Evolutionary conservation across 2,113 vertebrate species (phyloP).

Genomic region (Orcinus orca): DNA sequence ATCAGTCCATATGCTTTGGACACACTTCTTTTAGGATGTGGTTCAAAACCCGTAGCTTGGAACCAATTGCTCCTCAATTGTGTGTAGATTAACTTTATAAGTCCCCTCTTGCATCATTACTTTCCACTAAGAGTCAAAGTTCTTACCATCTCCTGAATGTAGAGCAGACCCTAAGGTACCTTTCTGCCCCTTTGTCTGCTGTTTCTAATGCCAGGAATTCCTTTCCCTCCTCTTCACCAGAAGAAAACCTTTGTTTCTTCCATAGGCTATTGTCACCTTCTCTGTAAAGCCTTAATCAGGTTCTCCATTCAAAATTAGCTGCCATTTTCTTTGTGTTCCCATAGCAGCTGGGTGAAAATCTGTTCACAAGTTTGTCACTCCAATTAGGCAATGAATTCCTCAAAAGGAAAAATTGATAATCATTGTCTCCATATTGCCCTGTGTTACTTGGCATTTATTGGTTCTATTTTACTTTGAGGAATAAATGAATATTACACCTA

Average conservation of each 20-base stretch:
- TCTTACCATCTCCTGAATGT: background rate
- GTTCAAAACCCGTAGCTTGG: background rate
- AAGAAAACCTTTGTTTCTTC: background rate
- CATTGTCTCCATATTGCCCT: background rate
- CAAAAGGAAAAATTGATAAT: background rate
- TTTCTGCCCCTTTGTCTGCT: background rate
- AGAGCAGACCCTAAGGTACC: background rate
- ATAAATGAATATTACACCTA: background rate
- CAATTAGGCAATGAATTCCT: background rate
- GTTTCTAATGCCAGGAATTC: background rate
- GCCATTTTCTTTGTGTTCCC: background rate
- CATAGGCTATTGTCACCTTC: background rate
- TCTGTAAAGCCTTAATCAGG: background rate
- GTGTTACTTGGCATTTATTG: background rate
- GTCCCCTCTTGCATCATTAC: background rate
- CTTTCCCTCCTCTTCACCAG: background rate
- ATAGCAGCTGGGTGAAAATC: constrained; percentile 27
- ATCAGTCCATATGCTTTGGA: background rate
- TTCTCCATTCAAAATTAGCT: background rate
- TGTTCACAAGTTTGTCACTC: background rate
- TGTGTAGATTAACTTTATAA: background rate
- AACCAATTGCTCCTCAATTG: background rate
- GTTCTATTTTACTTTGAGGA: background rate
- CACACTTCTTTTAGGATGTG: background rate
- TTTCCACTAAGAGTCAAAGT: background rate